phyloP scores from a whole-genome alignment of 2,113 vertebrate species.

The Dromas ardeola region DNA sequence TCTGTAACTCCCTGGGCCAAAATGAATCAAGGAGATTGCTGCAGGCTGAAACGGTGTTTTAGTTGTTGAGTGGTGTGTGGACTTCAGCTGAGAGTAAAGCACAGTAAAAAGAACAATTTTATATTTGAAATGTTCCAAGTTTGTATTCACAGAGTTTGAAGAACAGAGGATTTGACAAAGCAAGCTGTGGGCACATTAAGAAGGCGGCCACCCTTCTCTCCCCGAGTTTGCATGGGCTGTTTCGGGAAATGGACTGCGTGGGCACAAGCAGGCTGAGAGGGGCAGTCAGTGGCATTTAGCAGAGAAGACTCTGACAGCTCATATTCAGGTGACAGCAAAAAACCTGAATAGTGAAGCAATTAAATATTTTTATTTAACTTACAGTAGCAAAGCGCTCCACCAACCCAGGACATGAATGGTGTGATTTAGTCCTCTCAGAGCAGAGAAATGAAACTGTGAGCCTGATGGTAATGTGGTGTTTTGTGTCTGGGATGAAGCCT shows the following conservation, averaged over 20 bases:
- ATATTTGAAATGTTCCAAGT: neutral
- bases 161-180: neutral
- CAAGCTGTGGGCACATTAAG: neutral
- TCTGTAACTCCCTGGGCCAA: neutral
- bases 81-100: neutral
- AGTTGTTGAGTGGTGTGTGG: neutral
- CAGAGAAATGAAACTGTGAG: neutral
- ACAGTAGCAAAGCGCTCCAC: neutral
- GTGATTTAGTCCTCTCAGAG: neutral
- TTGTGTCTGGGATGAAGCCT: neutral
- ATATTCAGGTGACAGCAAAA: neutral
- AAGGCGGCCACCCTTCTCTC: neutral
- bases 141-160: neutral
- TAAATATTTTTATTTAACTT: neutral
- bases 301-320: neutral
- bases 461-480: neutral
- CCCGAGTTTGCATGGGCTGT: neutral
- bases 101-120: neutral
- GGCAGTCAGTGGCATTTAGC: neutral
- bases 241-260: neutral
- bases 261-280: rapidly evolving
- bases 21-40: neutral
- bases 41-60: neutral
- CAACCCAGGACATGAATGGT: rapidly evolving
- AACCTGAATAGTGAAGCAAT: neutral